Conservation (phyloP, 2,888 invertebrate species). For the Ophion ellenae region DNA sequence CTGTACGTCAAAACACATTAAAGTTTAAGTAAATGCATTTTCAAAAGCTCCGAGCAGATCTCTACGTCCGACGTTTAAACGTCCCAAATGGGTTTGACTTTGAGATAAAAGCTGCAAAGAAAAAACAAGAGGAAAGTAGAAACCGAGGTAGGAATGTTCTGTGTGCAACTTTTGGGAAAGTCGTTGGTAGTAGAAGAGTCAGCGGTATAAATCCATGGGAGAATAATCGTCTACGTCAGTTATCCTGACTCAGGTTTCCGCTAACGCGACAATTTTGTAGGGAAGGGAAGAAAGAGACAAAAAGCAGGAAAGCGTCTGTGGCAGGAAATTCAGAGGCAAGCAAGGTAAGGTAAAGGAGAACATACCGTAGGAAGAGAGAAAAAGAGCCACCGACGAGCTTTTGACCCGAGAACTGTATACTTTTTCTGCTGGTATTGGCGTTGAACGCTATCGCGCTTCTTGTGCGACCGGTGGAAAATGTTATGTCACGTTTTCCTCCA, state of each 20-base stretch:
- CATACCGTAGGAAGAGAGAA: background rate
- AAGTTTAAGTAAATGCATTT: conserved; percentile 4
- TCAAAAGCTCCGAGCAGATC: conserved; percentile 14
- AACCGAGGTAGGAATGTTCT: conserved; percentile 17
- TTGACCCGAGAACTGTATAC: conserved; percentile 57
- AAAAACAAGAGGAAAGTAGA: conserved; percentile 10
- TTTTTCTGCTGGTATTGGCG: conserved; percentile 9
- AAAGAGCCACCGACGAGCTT: conserved; percentile 36
- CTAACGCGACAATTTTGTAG: conserved; percentile 22
- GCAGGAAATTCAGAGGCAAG: conserved; percentile 5
- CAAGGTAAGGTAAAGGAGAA: conserved; percentile 17
- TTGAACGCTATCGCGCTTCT: conserved; percentile 22
- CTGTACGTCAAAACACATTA: conserved; percentile 2
- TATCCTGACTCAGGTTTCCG: conserved; percentile 42
- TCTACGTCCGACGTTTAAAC: conserved; percentile 25
- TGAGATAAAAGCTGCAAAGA: conserved; percentile 28
- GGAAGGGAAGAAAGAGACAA: conserved; percentile 11
- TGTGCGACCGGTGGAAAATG: conserved; percentile 53
- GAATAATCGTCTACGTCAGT: conserved; percentile 53
- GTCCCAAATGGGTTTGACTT: conserved; percentile 52
- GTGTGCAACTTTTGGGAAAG: conserved; percentile 29
- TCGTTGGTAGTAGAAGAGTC: conserved; percentile 38
- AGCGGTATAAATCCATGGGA: conserved; percentile 51
- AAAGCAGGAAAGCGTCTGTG: conserved; percentile 38
- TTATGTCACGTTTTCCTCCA: conserved; percentile 51